phyloP scores from a whole-genome alignment of 2,797 vertebrate species.

The Cyprinodon diabolis region DNA sequence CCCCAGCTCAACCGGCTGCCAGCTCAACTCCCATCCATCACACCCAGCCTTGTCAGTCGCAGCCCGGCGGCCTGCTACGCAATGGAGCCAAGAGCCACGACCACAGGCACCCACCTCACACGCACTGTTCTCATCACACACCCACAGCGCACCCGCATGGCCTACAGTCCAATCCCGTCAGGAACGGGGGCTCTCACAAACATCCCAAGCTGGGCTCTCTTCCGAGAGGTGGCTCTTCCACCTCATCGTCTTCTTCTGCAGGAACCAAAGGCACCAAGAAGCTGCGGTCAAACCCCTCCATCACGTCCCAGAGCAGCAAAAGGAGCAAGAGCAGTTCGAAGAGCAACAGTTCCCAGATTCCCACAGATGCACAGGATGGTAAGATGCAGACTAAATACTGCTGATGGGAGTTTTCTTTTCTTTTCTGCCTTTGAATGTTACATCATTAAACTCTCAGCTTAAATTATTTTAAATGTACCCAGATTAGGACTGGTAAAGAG shows the following conservation, averaged over 20 bases:
- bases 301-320: conserved; percentile 93
- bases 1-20: conserved; percentile 88
- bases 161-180: conserved; percentile 72
- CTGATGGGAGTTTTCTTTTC: neutral
- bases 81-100: conserved; percentile 77
- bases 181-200: conserved; percentile 69
- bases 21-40: conserved; percentile 67
- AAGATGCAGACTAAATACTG: conserved; percentile 44
- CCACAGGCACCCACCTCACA: conserved; percentile 56
- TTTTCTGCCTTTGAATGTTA: neutral
- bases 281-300: conserved; percentile 88
- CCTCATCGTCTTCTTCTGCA: conserved; percentile 77
- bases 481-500: neutral
- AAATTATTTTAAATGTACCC: neutral
- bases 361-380: conserved; percentile 92
- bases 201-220: conserved; percentile 75
- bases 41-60: conserved; percentile 71
- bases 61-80: conserved; percentile 78
- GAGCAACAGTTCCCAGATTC: conserved; percentile 90
- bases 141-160: conserved; percentile 60
- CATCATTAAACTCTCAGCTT: neutral
- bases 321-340: conserved; percentile 93
- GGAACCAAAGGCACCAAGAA: conserved; percentile 83
- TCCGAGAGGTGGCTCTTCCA: conserved; percentile 75
- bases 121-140: conserved; percentile 66